Evolutionary conservation across 2,888 invertebrate species (phyloP).

Genomic region (Hybos culiciformis): DNA sequence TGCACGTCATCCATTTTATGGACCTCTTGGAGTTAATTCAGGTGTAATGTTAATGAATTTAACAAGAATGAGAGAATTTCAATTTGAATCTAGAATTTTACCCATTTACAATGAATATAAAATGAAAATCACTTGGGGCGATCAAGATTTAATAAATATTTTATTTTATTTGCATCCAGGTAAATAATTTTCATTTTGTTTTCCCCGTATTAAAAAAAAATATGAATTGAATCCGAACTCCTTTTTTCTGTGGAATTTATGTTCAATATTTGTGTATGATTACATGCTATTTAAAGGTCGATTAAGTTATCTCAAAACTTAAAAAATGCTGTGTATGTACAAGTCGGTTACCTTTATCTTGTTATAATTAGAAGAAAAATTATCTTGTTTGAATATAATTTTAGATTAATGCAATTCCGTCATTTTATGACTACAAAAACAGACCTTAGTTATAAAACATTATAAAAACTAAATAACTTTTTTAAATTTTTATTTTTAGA

Average conservation of each 20-base stretch:
- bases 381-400: too few species aligned
- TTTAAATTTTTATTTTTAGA: slow-evolving; percentile 42
- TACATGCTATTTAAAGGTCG: too few species aligned
- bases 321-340: too few species aligned
- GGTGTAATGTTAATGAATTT: slow-evolving; percentile 97
- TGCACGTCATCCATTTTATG: slow-evolving; percentile 89
- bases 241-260: too few species aligned
- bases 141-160: slow-evolving; percentile 86
- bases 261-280: too few species aligned
- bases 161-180: slow-evolving; percentile 70
- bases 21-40: slow-evolving; percentile 70
- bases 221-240: not conserved
- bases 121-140: slow-evolving; percentile 87
- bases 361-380: too few species aligned
- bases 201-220: not conserved
- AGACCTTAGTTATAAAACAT: not conserved
- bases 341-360: too few species aligned
- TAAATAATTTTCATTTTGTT: slow-evolving; percentile 21
- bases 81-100: slow-evolving; percentile 73
- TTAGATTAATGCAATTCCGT: too few species aligned
- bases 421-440: too few species aligned
- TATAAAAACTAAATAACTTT: not conserved
- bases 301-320: too few species aligned
- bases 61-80: slow-evolving; percentile 73
- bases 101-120: slow-evolving; percentile 77